Conservation (phyloP, 2,888 invertebrate species). For the Orgyia antiqua region DNA sequence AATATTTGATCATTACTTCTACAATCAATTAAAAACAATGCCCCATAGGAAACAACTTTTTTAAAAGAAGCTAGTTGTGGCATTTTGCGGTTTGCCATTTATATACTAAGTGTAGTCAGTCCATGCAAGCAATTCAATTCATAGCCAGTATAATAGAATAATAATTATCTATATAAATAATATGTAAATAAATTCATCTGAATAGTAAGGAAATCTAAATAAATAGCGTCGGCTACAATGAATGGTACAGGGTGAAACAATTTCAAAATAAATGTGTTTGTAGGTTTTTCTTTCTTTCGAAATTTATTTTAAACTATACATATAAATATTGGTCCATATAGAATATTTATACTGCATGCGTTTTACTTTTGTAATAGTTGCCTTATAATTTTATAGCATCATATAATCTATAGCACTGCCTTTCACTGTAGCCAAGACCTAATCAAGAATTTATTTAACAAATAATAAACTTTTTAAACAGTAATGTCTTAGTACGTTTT, state of each 20-base stretch:
- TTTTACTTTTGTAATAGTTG: slow-evolving; percentile 7
- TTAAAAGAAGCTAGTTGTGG: slow-evolving; percentile 49
- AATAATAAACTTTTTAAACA: slow-evolving; percentile 21
- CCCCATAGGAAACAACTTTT: slow-evolving; percentile 37
- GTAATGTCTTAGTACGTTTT: slow-evolving; percentile 16
- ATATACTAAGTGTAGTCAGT: slow-evolving; percentile 10
- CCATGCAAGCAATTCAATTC: slow-evolving; percentile 33
- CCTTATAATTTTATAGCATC: slow-evolving; percentile 4
- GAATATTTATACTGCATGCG: too few species aligned
- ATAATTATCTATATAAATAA: slow-evolving; percentile 32
- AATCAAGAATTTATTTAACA: slow-evolving; percentile 17
- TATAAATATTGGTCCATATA: slow-evolving; percentile 3
- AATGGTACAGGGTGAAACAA: slow-evolving; percentile 5
- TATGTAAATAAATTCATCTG: slow-evolving; percentile 55
- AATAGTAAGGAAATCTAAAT: slow-evolving; percentile 45
- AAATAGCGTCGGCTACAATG: slow-evolving; percentile 35
- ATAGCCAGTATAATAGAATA: slow-evolving; percentile 36
- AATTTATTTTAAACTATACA: slow-evolving; percentile 5
- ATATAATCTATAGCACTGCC: slow-evolving; percentile 8
- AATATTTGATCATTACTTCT: slow-evolving; percentile 8
- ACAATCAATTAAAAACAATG: slow-evolving; percentile 32
- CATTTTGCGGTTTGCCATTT: slow-evolving; percentile 27
- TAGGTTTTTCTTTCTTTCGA: not conserved
- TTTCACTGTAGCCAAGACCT: slow-evolving; percentile 25
- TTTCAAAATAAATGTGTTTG: not conserved